Percentiles rank a stretch among this genome's conserved stretches.
These are phyloP conservation scores for Cirrhinus mrigala DNA, from an alignment of 2,797 vertebrate species.

Conservation along the genomic window DNA sequence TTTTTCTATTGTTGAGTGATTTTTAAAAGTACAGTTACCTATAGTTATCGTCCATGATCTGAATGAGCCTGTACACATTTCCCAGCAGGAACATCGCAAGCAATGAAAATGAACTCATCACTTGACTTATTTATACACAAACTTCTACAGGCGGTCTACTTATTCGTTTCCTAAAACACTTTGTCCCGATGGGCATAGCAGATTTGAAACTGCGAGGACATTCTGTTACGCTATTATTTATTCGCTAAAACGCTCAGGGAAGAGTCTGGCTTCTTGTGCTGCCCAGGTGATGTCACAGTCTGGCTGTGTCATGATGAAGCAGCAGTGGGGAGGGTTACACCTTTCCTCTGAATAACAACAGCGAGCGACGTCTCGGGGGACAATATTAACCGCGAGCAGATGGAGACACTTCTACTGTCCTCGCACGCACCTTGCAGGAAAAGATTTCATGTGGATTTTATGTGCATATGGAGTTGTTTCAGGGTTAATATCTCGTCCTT, in stretches of 20 bases:
- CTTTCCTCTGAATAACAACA: constrained; percentile 60
- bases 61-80: background rate
- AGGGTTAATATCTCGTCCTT: constrained; percentile 11
- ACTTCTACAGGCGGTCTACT: background rate
- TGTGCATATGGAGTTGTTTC: background rate
- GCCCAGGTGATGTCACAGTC: constrained; percentile 52
- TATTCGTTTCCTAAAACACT: background rate
- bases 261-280: constrained; percentile 29
- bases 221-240: background rate
- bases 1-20: no score
- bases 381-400: constrained; percentile 56
- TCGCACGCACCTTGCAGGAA: constrained; percentile 50
- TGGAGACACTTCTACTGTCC: constrained; percentile 60
- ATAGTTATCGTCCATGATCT: background rate
- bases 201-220: constrained; percentile 19
- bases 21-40: background rate
- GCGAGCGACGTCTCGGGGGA: constrained; percentile 49
- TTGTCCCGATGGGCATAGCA: background rate
- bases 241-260: constrained; percentile 1
- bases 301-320: constrained; percentile 54
- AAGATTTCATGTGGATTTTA: constrained; percentile 33
- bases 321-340: constrained; percentile 56
- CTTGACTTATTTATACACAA: background rate
- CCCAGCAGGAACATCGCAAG: background rate
- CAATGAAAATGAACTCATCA: background rate